phyloP scores from a whole-genome alignment of 2,888 invertebrate genomes.

The Hirtodrosophila alboralis region DNA sequence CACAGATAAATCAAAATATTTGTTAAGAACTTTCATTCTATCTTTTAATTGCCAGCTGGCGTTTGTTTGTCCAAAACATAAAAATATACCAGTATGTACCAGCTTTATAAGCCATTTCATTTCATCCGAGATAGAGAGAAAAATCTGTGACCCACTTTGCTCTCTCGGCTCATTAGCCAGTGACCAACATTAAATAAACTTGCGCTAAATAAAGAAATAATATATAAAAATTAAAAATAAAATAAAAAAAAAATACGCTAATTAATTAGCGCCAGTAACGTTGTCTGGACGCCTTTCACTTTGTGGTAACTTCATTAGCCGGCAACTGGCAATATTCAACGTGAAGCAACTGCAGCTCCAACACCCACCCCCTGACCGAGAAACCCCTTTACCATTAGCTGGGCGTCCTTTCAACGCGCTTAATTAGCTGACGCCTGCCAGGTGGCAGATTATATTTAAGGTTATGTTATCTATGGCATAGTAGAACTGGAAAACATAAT shows the following conservation, averaged over 20 bases:
- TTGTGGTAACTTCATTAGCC: constrained; percentile 60
- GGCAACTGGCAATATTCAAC: constrained; percentile 17
- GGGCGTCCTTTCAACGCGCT: constrained; percentile 40
- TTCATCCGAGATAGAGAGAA: not conserved
- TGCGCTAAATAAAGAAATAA: constrained; percentile 10
- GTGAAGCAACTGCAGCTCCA: constrained; percentile 15
- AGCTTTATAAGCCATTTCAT: not conserved
- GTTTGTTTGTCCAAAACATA: constrained; percentile 12
- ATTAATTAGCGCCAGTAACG: constrained; percentile 52
- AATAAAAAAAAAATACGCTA: constrained; percentile 32
- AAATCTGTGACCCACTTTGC: constrained; percentile 31
- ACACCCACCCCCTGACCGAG: constrained; percentile 10
- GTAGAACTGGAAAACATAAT: constrained; percentile 6
- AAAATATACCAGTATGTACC: not conserved
- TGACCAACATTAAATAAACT: constrained; percentile 34
- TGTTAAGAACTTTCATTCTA: constrained; percentile 1
- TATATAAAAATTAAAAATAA: constrained; percentile 8
- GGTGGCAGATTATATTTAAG: constrained; percentile 46
- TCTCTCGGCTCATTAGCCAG: constrained; percentile 40
- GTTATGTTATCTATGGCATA: constrained; percentile 35
- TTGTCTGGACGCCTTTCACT: constrained; percentile 58
- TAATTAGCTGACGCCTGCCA: constrained; percentile 57
- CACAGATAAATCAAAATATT: constrained; percentile 17
- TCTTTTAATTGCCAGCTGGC: constrained; percentile 17
- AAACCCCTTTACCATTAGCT: constrained; percentile 18